These are phyloP conservation scores for Notiomystis cincta DNA, from an alignment of 2,113 vertebrate species.

Conservation along the genomic window DNA sequence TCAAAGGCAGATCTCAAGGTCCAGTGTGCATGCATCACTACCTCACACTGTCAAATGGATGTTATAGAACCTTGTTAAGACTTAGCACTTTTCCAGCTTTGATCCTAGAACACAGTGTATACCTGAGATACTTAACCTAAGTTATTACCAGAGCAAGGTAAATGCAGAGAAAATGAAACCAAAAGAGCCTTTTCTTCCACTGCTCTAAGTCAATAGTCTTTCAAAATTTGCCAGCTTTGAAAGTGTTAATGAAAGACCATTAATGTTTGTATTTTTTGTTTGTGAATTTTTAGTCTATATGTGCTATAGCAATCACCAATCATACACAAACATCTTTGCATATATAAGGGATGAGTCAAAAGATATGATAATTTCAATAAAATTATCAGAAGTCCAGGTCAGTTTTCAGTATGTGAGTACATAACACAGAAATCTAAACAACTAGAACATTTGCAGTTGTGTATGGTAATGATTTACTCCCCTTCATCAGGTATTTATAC, in stretches of 20 bases:
- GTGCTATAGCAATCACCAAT: neutral
- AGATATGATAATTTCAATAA: neutral
- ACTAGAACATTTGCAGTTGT: neutral
- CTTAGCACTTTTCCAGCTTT: neutral
- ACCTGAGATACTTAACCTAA: neutral
- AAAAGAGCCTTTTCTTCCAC: neutral
- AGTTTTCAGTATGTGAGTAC: neutral
- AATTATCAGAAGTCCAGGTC: neutral
- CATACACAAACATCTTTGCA: too few relatives aligned
- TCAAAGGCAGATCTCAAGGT: neutral
- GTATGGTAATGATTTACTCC: neutral
- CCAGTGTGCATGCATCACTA: neutral
- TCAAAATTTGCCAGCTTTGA: neutral
- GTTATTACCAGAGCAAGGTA: neutral
- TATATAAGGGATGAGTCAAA: neutral
- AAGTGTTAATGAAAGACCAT: neutral
- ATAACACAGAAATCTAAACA: neutral
- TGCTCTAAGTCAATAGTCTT: neutral
- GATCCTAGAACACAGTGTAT: neutral
- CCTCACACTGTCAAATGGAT: neutral
- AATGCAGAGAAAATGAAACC: neutral
- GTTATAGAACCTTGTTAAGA: neutral
- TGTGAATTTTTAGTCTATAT: neutral
- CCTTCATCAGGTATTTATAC: neutral
- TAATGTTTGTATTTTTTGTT: neutral